Base-by-base conservation (phyloP, 2,113 vertebrate species). In the Ranitomeya imitator region DNA sequence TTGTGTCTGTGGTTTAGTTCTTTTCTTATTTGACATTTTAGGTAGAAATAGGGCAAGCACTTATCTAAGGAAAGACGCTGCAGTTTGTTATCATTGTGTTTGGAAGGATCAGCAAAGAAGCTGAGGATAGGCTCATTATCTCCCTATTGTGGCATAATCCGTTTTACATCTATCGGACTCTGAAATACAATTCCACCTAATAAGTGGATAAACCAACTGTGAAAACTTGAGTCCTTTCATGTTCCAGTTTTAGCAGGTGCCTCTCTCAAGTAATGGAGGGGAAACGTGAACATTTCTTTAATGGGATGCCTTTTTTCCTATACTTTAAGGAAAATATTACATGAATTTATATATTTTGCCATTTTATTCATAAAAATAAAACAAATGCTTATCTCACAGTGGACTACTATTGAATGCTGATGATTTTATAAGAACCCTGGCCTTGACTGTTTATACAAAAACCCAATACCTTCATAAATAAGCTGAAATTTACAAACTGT, bases 31-130 rank as follows among this genome's bases (percentile, higher is more conserved):
- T 90, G 83, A 69, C 83, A 90, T 91, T 91, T 83, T 37, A 4
- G 15, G 77, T 9, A 84, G 85, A 10, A 63, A 26, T 12, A 7
- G 73, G 85, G 91, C 90, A 86, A 87, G 0, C 1, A 86, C 90
- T 94, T 94, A 91, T 93, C 92, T 93, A 86, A 88, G 71, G 0
- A 88, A 83, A 83, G 87, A 88, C 80, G 76, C 73, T 76, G 51
- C 87, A 77, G 71, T 88, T 88, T 88, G 71, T 84, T 88, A 84
- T 84, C 87, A 83, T 2, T 45, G 8, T 55, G 21, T 65, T 77
- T 83, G 79, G 86, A 73, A 83, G 71, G 1, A 83, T 88, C 80
- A 84, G 71, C 57, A 65, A 59, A 74, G 26, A 26, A 37, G 26
- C 37, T 82, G 63, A 21, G 52, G 69, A 83, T 74, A 59, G 16